Percentiles rank a stretch among this genome's conserved stretches.
phyloP scores from a whole-genome alignment of 2,888 invertebrate species.

The Diachrysia chrysitis region DNA sequence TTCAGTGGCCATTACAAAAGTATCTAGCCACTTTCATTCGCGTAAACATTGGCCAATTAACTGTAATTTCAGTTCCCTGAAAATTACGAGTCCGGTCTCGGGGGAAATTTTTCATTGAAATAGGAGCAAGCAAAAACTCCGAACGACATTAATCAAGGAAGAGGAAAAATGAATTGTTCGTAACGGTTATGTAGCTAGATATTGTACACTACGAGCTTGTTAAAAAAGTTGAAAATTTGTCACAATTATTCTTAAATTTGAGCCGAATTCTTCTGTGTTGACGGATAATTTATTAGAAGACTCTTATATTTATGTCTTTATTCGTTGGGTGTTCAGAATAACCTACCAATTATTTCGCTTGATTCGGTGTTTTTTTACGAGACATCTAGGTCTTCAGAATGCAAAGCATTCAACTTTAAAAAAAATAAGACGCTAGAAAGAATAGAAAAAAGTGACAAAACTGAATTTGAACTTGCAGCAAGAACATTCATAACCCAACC shows the following conservation, averaged over 20 bases:
- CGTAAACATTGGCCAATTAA: slow-evolving; percentile 72
- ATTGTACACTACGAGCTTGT: slow-evolving; percentile 7
- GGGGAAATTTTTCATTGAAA: slow-evolving; percentile 86
- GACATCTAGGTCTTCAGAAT: too few species aligned
- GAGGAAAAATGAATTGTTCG: slow-evolving; percentile 61
- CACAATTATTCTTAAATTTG: not conserved
- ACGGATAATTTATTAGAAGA: not conserved
- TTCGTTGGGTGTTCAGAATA: too few species aligned
- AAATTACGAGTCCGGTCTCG: slow-evolving; percentile 74
- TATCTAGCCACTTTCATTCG: slow-evolving; percentile 50
- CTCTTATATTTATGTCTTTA: not conserved
- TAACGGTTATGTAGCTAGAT: slow-evolving; percentile 18
- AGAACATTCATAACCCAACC: too few species aligned
- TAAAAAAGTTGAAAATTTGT: not conserved
- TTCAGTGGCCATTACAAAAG: slow-evolving; percentile 38
- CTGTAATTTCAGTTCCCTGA: slow-evolving; percentile 69
- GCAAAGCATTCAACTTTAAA: too few species aligned
- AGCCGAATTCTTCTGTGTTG: not conserved
- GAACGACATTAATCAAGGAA: slow-evolving; percentile 79
- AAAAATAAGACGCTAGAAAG: too few species aligned
- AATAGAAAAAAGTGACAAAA: too few species aligned
- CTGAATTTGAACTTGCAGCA: too few species aligned
- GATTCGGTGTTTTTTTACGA: too few species aligned
- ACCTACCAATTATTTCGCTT: too few species aligned
- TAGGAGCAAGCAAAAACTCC: slow-evolving; percentile 74